These are phyloP conservation scores for Enteromius paludinosus DNA, from an alignment of 2,797 vertebrate species.

Conservation along the genomic window DNA sequence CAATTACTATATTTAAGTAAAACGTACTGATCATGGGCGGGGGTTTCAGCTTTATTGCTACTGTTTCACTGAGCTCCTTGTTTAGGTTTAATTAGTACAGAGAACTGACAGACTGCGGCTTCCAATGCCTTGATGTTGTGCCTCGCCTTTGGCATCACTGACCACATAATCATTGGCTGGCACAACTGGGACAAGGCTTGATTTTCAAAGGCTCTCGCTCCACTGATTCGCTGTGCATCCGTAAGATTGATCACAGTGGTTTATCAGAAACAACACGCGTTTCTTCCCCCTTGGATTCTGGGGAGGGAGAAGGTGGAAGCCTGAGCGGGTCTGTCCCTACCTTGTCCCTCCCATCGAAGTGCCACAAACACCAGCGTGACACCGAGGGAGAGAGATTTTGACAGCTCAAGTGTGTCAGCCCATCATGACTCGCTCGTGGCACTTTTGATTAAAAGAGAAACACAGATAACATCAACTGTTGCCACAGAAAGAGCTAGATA, in stretches of 20 bases:
- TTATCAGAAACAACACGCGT: constrained; percentile 86
- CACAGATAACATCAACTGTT: constrained; percentile 74
- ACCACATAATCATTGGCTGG: constrained; percentile 83
- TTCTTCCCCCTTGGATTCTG: constrained; percentile 76
- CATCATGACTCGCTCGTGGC: constrained; percentile 74
- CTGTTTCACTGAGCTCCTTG: constrained; percentile 68
- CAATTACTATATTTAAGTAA: too few species aligned
- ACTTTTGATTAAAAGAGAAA: constrained; percentile 77
- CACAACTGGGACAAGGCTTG: constrained; percentile 82
- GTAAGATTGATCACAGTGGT: constrained; percentile 86
- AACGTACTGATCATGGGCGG: constrained; percentile 65
- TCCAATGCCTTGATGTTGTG: constrained; percentile 81
- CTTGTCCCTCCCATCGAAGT: constrained; percentile 67
- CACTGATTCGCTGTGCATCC: constrained; percentile 83
- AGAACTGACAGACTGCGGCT: constrained; percentile 78
- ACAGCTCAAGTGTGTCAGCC: constrained; percentile 72
- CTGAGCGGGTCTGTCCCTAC: constrained; percentile 78
- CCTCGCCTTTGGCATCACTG: constrained; percentile 82
- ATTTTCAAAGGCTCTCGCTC: constrained; percentile 85
- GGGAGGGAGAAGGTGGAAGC: constrained; percentile 72
- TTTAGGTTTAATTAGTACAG: constrained; percentile 83
- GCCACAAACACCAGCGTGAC: constrained; percentile 57
- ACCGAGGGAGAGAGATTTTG: constrained; percentile 66
- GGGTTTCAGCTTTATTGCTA: constrained; percentile 67
- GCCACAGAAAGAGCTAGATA: constrained; percentile 70